Evolutionary conservation across 2,888 invertebrate species (phyloP).

Genomic region (Caenorhabditis macrosperma): DNA sequence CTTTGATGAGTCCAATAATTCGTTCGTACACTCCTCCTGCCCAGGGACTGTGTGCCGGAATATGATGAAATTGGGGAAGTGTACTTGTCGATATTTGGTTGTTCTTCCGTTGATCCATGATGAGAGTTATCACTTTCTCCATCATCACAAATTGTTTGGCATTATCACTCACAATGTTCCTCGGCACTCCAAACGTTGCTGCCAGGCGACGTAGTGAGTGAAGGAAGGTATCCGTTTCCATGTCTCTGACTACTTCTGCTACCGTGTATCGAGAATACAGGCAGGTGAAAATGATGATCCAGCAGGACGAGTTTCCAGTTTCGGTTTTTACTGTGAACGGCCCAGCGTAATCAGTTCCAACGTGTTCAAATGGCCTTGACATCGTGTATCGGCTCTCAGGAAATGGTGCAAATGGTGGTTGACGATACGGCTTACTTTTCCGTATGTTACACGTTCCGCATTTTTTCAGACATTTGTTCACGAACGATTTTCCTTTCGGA

Average conservation of each 20-base stretch:
- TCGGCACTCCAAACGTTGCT: conserved; percentile 21
- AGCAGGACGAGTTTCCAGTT: not conserved
- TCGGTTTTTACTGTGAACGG: conserved; percentile 68
- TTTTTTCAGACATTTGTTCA: conserved; percentile 62
- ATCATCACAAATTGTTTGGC: conserved; percentile 7
- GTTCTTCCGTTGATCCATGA: not conserved
- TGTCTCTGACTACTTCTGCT: not conserved
- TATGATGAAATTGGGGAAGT: conserved; percentile 76
- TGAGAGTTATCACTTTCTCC: not conserved
- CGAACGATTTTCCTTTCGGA: conserved; percentile 68
- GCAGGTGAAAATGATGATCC: conserved; percentile 26
- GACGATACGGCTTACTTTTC: conserved; percentile 60
- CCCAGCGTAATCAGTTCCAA: conserved; percentile 78
- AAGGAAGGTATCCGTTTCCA: not conserved
- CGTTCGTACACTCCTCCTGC: conserved; percentile 82
- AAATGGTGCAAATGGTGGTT: conserved; percentile 77
- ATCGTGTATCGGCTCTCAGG: conserved; percentile 73
- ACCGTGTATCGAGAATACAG: conserved; percentile 4
- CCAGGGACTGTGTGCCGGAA: conserved; percentile 79
- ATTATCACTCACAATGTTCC: conserved; percentile 13
- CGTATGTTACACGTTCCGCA: conserved; percentile 76
- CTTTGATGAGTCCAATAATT: conserved; percentile 74
- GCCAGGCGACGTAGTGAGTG: conserved; percentile 11
- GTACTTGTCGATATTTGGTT: not conserved
- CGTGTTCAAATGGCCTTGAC: conserved; percentile 71